Evolutionary conservation across 1,140 invertebrate species (phyloP).

Genomic region (Formica selysi): DNA sequence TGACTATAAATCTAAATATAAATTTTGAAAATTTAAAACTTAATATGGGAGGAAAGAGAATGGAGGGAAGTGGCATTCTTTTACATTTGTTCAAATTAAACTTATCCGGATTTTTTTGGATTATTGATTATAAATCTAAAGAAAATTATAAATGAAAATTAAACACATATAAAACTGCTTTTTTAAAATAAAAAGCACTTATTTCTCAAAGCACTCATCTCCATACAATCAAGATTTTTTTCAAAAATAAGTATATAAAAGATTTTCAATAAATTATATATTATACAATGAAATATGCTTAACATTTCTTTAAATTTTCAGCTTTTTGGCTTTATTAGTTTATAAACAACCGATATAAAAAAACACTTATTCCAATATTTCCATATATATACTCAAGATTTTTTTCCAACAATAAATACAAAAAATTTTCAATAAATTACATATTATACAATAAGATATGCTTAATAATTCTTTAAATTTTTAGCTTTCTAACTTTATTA

Average conservation of each 20-base stretch:
- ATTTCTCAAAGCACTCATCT: neutral
- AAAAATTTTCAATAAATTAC: neutral
- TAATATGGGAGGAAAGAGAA: too few relatives aligned
- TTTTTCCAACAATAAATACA: neutral
- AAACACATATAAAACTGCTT: neutral
- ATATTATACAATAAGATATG: neutral
- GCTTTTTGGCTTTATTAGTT: too few relatives aligned
- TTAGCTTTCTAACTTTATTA: neutral
- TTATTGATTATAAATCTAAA: neutral
- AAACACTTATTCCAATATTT: neutral
- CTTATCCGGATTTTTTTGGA: neutral
- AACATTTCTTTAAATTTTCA: too few relatives aligned
- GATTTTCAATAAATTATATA: neutral
- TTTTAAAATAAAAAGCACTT: neutral
- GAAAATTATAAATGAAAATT: neutral
- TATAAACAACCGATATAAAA: neutral
- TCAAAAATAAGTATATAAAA: neutral
- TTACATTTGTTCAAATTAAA: neutral
- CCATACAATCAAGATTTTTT: neutral
- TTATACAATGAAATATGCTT: neutral
- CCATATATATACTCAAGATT: neutral
- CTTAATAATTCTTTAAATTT: too few relatives aligned
- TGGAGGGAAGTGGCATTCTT: too few relatives aligned
- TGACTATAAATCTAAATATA: neutral
- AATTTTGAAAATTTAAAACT: neutral